Evolutionary conservation across 2,113 vertebrate genomes (phyloP).

Genomic region (Dicrurus megarhynchus): DNA sequence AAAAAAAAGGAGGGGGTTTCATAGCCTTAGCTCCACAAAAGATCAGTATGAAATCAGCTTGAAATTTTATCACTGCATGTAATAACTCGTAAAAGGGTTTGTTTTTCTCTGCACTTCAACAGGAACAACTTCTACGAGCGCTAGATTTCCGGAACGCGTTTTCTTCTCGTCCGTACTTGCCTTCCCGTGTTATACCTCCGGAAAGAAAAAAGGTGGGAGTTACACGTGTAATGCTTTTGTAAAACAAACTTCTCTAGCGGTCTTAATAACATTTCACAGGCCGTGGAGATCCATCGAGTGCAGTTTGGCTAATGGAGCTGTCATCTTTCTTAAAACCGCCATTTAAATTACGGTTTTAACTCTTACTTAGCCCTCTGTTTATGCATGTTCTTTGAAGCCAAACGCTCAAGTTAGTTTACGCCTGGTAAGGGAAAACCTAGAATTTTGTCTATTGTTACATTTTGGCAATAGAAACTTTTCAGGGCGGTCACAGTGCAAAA

Average conservation of each 20-base stretch:
- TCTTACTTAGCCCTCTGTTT: neutral
- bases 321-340: neutral
- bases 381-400: neutral
- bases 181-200: slow-evolving; percentile 75
- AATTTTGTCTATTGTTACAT: neutral
- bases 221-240: accelerated
- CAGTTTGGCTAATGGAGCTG: neutral
- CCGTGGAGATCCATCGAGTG: accelerated
- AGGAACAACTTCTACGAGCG: slow-evolving; percentile 78
- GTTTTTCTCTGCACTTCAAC: neutral
- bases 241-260: accelerated
- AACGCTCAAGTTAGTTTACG: accelerated
- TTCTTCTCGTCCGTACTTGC: slow-evolving; percentile 79
- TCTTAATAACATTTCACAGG: accelerated
- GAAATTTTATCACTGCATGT: accelerated
- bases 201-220: slow-evolving; percentile 76
- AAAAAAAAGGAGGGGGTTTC: accelerated
- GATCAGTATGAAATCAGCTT: accelerated
- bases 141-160: slow-evolving; percentile 86
- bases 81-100: accelerated
- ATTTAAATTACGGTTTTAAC: neutral
- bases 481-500: neutral
- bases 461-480: neutral
- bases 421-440: neutral
- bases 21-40: neutral